These are phyloP conservation scores for Podarcis siculus DNA, from an alignment of 2,797 vertebrate species.

Conservation along the genomic window DNA sequence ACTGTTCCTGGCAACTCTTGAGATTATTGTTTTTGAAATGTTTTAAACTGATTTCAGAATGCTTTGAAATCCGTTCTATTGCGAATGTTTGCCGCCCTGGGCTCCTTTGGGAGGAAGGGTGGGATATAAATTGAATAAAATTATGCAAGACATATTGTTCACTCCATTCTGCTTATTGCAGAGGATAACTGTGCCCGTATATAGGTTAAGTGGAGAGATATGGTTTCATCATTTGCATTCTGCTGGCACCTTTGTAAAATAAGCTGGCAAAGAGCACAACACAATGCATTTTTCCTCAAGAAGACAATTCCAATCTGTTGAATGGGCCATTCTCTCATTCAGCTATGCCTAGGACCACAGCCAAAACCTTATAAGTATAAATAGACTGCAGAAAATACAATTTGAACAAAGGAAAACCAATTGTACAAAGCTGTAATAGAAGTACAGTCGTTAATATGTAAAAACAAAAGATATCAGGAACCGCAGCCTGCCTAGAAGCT, in stretches of 20 bases:
- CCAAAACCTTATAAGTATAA: background rate
- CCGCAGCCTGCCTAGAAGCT: background rate
- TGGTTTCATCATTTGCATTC: background rate
- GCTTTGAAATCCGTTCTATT: too few species aligned
- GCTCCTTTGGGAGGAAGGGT: too few species aligned
- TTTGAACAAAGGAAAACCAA: background rate
- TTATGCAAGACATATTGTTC: background rate
- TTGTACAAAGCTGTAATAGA: background rate
- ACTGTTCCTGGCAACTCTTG: too few species aligned
- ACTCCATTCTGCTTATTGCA: background rate
- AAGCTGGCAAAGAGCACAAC: background rate
- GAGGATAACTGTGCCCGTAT: background rate
- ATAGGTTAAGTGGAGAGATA: background rate
- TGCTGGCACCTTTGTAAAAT: background rate
- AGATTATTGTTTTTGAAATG: too few species aligned
- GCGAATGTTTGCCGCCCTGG: too few species aligned
- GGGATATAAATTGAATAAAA: background rate
- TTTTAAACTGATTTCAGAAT: too few species aligned
- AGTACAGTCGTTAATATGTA: background rate
- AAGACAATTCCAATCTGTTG: constrained; percentile 1
- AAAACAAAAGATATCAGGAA: background rate
- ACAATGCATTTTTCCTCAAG: background rate
- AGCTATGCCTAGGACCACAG: background rate
- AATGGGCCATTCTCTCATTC: background rate
- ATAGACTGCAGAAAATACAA: background rate